Base-by-base conservation (phyloP, 2,797 vertebrate species). In the Lithobates sylvaticus region DNA sequence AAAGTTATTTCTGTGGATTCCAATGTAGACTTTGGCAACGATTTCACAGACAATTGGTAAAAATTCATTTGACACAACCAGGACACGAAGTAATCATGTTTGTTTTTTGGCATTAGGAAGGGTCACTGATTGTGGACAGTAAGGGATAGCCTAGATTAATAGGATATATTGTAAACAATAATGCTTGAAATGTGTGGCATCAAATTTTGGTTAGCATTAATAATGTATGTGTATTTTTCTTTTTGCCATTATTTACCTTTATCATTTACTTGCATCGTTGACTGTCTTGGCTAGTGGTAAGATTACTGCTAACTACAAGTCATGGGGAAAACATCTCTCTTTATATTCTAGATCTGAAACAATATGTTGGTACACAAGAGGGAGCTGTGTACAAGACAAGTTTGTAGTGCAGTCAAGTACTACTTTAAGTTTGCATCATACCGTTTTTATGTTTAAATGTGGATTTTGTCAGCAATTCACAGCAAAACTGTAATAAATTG, bases 31-130 rank as follows among this genome's bases (percentile, higher is more conserved):
- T 94, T 95, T 95, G 94, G 94, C 94, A 95, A 94, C 90, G 90
- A 95, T 95, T 95, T 95, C 93, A 95, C 94, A 95, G 93, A 93
- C 95, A 95, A 95, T 95, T 95, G 95, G 91, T 94, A 91, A 91
- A 95, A 95, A 95, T 95, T 95, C 94, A 95, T 95, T 95, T 94
- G 94, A 95, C 94, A 94, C 93, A 91, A 93, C 81, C 90, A 86
- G 91, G 89, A 89, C 85, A 88, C 80, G 91, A 80, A 84, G 86
- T 80, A 61, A 86, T 64, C 76, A 78, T 91, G 82, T 87, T 89
- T 88, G 87, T 88, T 86, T 29, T 39, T 75, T 42, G 0, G 27
- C 27, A 50, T 32, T 74, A 18, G 69, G 67, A 83, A 58, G 61
- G 86, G 86, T 87, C 81, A 84, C 83, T 81, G 79, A 58, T 78